These are phyloP conservation scores for Folsomia manolachei DNA, from an alignment of 2,888 invertebrate genomes.

Conservation along the genomic window DNA sequence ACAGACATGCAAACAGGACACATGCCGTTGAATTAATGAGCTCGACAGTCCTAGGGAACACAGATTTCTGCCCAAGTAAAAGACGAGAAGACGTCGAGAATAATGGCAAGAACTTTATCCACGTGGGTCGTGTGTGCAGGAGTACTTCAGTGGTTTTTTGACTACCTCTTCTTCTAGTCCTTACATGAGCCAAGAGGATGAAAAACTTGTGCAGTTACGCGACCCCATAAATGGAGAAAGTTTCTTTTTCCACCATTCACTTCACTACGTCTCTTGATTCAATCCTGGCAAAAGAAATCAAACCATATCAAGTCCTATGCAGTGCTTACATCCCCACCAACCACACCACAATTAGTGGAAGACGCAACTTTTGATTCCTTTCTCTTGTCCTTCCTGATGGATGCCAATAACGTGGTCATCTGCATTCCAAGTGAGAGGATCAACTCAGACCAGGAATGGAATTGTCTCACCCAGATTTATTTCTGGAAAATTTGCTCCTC, in stretches of 20 bases:
- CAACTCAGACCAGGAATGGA: no score
- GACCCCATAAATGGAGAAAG: background rate
- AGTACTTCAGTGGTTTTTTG: no score
- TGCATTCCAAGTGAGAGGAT: no score
- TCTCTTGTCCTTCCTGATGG: no score
- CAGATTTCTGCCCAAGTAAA: background rate
- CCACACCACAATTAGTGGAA: background rate
- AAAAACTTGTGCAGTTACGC: background rate
- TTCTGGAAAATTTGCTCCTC: no score
- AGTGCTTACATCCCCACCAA: background rate
- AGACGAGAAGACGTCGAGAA: background rate
- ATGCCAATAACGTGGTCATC: no score
- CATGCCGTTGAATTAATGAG: background rate
- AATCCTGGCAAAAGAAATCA: background rate
- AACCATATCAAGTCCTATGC: background rate
- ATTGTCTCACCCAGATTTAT: no score
- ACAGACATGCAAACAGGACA: background rate
- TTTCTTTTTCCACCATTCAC: no score
- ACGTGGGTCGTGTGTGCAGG: background rate
- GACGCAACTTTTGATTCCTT: no score
- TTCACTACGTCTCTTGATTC: background rate
- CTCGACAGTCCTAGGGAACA: background rate
- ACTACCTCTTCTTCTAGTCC: no score
- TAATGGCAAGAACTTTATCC: no score
- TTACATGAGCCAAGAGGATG: background rate